phyloP scores from a whole-genome alignment of 35 echinoderm and acorn worm species.

The Holothuria glaberrima region DNA sequence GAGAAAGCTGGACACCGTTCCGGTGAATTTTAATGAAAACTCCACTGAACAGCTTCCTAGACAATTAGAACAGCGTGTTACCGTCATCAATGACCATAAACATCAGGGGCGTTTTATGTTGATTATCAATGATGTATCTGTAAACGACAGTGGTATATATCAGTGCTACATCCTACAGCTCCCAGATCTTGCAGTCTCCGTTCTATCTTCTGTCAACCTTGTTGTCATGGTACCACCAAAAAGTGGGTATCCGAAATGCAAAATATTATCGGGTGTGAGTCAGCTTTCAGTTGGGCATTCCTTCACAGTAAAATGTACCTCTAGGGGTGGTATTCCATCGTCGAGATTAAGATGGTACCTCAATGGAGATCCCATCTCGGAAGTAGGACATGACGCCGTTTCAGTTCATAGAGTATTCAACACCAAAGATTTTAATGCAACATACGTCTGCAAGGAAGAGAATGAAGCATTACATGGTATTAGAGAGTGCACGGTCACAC shows the following conservation, averaged over 20 bases:
- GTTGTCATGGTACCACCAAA: constrained; percentile 32
- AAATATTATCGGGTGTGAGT: neutral
- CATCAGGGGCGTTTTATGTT: constrained; percentile 26
- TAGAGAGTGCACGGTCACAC: constrained; percentile 9
- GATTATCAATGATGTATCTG: constrained; percentile 14
- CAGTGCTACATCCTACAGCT: constrained; percentile 26
- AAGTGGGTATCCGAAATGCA: constrained; percentile 30
- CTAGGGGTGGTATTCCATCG: constrained; percentile 7
- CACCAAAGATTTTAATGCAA: constrained; percentile 40
- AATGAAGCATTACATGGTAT: constrained; percentile 4
- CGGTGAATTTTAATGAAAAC: neutral
- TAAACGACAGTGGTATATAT: constrained; percentile 38
- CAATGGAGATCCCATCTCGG: constrained; percentile 10
- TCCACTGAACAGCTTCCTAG: neutral
- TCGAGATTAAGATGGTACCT: constrained; percentile 52
- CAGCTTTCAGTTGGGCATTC: constrained; percentile 23
- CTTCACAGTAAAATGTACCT: constrained; percentile 26
- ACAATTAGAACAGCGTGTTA: constrained; percentile 1
- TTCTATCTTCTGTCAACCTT: constrained; percentile 25
- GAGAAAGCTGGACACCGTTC: constrained; percentile 15
- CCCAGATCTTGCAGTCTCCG: constrained; percentile 28
- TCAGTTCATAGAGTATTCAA: constrained; percentile 15
- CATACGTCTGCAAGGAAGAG: constrained; percentile 26
- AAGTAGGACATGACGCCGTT: neutral
- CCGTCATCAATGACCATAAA: constrained; percentile 12